Conservation (phyloP, 1,140 invertebrate species). For the Drosophila equinoxialis region DNA sequence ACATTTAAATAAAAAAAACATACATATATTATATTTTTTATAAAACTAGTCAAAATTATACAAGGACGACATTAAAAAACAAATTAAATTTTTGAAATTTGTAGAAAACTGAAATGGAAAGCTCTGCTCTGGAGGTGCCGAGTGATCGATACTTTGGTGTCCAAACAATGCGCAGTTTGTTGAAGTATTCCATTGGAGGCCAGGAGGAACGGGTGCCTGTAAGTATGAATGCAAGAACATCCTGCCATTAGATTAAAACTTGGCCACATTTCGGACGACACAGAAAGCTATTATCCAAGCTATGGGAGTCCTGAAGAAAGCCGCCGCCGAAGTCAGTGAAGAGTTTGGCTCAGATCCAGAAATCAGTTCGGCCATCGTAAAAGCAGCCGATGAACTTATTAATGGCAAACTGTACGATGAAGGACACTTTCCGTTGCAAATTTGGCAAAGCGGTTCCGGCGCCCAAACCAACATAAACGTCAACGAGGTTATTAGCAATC, state of each 20-base stretch:
- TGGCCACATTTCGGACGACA: neutral
- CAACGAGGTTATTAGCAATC: conserved; percentile 97
- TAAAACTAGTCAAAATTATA: too few relatives aligned
- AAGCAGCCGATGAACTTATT: conserved; percentile 98
- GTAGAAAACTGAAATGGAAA: conserved; percentile 85
- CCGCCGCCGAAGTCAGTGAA: conserved; percentile 97
- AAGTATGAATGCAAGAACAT: conserved; percentile 64
- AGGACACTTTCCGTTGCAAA: conserved; percentile 98
- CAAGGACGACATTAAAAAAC: too few relatives aligned
- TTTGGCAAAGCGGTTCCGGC: conserved; percentile 99
- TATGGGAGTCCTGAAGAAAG: conserved; percentile 98
- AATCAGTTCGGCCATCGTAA: conserved; percentile 93
- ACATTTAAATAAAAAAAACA: too few relatives aligned
- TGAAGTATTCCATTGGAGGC: conserved; percentile 99
- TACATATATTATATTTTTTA: too few relatives aligned
- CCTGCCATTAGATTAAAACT: neutral
- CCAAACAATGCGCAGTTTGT: conserved; percentile 95
- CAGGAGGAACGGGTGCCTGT: conserved; percentile 95
- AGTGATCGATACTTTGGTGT: conserved; percentile 98
- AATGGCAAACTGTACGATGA: conserved; percentile 94
- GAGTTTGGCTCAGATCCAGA: conserved; percentile 95
- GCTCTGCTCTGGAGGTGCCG: conserved; percentile 90
- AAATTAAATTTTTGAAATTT: too few relatives aligned
- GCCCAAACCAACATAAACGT: conserved; percentile 99
- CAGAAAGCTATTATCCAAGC: conserved; percentile 94